Percentiles rank a stretch among this genome's conserved stretches.
These are phyloP conservation scores for Channallabes apus DNA, from an alignment of 2,797 vertebrate genomes.

Conservation along the genomic window DNA sequence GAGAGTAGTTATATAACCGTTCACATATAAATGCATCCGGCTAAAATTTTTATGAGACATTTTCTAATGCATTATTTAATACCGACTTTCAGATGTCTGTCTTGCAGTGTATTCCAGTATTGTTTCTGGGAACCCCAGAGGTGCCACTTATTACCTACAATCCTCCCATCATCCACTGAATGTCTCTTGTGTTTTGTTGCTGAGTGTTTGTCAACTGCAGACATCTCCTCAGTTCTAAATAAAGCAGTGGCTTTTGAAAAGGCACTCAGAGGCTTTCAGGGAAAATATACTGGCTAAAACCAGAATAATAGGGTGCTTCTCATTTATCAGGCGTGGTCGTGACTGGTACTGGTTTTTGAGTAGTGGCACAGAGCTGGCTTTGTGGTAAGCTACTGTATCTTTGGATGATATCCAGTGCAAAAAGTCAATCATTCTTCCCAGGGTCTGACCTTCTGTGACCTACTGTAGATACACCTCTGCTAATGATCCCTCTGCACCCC, in stretches of 20 bases:
- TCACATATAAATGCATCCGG: neutral
- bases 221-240: conserved; percentile 45
- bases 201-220: conserved; percentile 53
- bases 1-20: neutral
- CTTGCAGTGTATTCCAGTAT: conserved; percentile 4
- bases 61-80: conserved; percentile 5
- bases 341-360: conserved; percentile 73
- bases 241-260: conserved; percentile 42
- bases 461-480: conserved; percentile 4
- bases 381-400: conserved; percentile 58
- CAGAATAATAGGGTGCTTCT: conserved; percentile 65
- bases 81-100: neutral
- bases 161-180: conserved; percentile 4
- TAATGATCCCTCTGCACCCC: neutral
- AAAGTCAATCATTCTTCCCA: neutral
- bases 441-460: neutral
- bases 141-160: conserved; percentile 25
- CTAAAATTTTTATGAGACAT: neutral
- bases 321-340: conserved; percentile 64
- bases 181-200: conserved; percentile 34
- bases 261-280: conserved; percentile 29
- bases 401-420: conserved; percentile 20
- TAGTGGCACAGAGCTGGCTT: conserved; percentile 70
- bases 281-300: conserved; percentile 46
- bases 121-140: conserved; percentile 3